Evolutionary conservation across 2,888 invertebrate genomes (phyloP), one percentile per base, ranked within the genome.

Genomic region (Scrobipalpa atriplicella): DNA sequence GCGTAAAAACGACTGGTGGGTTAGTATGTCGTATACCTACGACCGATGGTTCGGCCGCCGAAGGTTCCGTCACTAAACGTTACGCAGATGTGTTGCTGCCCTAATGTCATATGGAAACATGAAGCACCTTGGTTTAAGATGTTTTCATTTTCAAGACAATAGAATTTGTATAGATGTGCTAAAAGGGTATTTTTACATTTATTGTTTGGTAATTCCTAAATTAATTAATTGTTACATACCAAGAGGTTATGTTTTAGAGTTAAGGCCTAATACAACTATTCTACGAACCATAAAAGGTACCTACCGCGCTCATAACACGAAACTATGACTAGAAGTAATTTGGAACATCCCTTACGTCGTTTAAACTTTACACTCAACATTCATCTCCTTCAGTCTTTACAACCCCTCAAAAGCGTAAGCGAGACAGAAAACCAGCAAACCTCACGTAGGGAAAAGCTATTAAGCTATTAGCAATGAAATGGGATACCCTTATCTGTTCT

Each of bases 381-480:
- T 54, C 18, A 18, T 54, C 54, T 16, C 41, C 36, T 43, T 63
- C 38, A 29, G 36, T 16, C 52, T 16, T 38, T 3, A 0, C 36
- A 18, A 10, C 52, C 18, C 11, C 10, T 38, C 38, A 52, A 16
- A 21, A 63, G 63, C 10, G 63, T 10, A 8, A 63, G 52, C 16
- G 64, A 64, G 64, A 58, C 52, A 58, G 68, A 73, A 72, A 72
- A 82, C 82, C 81, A 67, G 67, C 73, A 72, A 72, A 83, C 82
- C 82, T 68, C 36, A 64, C 41, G 19, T 41, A 19, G 54, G 54
- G 64, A 36, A 75, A 86, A 78, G 82, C 84, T 84, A 87, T 89
- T 85, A 83, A 79, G 80, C 85, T 81, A 87, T 89, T 87, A 87
- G 75, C 80, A 81, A 84, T 86, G 86, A 87, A 87, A 87, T 87